Percentiles rank a stretch among this genome's conserved stretches.
phyloP scores from a whole-genome alignment of 2,888 invertebrate genomes.

The Labia minor region DNA sequence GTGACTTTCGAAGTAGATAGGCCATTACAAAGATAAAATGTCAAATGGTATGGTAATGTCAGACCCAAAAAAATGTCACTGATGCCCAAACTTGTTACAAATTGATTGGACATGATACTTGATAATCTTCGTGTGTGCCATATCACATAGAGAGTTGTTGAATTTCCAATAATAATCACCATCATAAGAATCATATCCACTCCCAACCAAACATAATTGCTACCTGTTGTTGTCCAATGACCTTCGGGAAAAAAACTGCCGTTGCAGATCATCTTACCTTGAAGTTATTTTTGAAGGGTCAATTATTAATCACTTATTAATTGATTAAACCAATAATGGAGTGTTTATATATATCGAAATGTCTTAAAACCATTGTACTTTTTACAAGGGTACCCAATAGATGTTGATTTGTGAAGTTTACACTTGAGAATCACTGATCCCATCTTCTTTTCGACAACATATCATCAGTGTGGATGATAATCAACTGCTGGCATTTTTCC shows the following conservation, averaged over 20 bases:
- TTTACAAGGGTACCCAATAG: too few relatives aligned
- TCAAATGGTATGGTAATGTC: slow-evolving; percentile 64
- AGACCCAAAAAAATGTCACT: slow-evolving; percentile 69
- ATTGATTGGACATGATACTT: slow-evolving; percentile 61
- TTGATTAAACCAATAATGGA: too few relatives aligned
- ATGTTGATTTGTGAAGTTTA: too few relatives aligned
- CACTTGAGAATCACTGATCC: too few relatives aligned
- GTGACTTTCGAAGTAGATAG: slow-evolving; percentile 50
- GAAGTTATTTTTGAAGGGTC: too few relatives aligned
- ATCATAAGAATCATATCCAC: slow-evolving; percentile 54
- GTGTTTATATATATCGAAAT: not conserved
- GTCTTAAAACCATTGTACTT: not conserved
- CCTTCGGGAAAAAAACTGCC: not conserved
- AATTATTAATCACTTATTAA: too few relatives aligned
- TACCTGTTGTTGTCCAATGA: not conserved
- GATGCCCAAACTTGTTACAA: slow-evolving; percentile 65
- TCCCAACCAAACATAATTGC: slow-evolving; percentile 46
- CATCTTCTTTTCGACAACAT: too few relatives aligned
- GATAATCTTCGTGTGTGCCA: slow-evolving; percentile 57
- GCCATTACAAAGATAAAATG: slow-evolving; percentile 54
- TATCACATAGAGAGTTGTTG: slow-evolving; percentile 63
- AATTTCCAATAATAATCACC: slow-evolving; percentile 60
- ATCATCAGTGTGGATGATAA: not conserved
- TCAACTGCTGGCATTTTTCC: not conserved
- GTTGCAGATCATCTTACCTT: not conserved